These are phyloP conservation scores for Hyperopisus bebe DNA, from an alignment of 2,113 vertebrate species.

Conservation along the genomic window DNA sequence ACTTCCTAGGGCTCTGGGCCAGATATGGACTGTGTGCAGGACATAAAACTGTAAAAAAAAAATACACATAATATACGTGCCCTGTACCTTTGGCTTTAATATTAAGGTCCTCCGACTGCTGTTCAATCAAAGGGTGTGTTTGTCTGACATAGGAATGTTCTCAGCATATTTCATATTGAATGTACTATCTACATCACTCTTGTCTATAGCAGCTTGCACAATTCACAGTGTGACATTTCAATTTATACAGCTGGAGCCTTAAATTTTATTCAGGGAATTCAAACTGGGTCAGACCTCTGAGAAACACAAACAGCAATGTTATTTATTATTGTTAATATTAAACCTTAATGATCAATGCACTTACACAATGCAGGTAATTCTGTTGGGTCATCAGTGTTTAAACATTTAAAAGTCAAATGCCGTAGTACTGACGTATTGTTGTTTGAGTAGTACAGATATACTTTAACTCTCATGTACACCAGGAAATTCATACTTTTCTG, in stretches of 20 bases:
- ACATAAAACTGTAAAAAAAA: neutral
- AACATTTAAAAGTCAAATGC: neutral
- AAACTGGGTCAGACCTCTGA: neutral
- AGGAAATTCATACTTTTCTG: neutral
- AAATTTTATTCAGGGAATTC: neutral
- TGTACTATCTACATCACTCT: neutral
- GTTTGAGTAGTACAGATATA: neutral
- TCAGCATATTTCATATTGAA: neutral
- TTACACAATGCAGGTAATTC: neutral
- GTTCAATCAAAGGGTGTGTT: neutral
- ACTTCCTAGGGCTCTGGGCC: neutral
- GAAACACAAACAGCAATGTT: neutral
- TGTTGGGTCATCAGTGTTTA: neutral
- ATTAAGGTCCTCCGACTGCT: neutral
- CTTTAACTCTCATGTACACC: neutral
- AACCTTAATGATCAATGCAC: neutral
- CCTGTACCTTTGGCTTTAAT: neutral
- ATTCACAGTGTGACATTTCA: neutral
- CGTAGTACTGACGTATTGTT: neutral
- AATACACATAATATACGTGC: neutral
- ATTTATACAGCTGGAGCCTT: neutral
- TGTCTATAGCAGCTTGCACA: neutral
- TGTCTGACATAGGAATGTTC: neutral
- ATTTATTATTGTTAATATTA: neutral
- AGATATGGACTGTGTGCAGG: neutral